phyloP scores from a whole-genome alignment of 2,113 vertebrate species.

The Taxidea taxus region DNA sequence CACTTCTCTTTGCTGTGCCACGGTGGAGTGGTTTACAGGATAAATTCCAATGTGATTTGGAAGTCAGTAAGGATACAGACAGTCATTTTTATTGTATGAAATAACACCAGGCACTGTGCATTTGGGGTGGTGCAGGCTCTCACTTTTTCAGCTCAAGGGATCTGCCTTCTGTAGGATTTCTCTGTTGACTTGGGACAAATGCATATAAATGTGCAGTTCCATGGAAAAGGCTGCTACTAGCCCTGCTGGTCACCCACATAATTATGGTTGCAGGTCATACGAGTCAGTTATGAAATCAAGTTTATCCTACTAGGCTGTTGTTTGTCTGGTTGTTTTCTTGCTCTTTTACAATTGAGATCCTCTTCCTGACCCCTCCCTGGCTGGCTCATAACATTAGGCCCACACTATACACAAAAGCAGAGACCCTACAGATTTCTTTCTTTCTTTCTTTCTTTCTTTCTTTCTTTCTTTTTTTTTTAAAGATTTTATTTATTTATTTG shows the following conservation, averaged over 20 bases:
- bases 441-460: no score
- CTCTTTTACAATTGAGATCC: neutral
- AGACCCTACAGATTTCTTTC: neutral
- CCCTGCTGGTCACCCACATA: fast-evolving
- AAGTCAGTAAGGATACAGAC: neutral
- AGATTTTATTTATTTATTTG: no score
- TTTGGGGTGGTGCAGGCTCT: fast-evolving
- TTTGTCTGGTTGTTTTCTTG: neutral
- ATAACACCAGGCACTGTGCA: neutral
- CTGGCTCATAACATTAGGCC: neutral
- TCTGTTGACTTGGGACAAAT: neutral
- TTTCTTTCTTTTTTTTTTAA: no score
- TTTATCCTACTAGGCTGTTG: neutral
- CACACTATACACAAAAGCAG: neutral
- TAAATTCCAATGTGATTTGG: neutral
- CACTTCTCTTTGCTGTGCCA: neutral
- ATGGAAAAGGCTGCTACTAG: fast-evolving
- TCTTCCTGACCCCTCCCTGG: neutral
- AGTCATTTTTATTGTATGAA: neutral
- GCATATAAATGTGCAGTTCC: neutral
- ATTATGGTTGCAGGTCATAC: fast-evolving
- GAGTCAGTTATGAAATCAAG: neutral
- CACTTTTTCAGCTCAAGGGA: fast-evolving
- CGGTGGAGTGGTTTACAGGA: neutral
- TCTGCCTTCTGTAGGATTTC: neutral